A percentile compares a stretch with the other conserved stretches of the same genome.
phyloP scores from a whole-genome alignment of 2,113 vertebrate genomes.

The Phycodurus eques region DNA sequence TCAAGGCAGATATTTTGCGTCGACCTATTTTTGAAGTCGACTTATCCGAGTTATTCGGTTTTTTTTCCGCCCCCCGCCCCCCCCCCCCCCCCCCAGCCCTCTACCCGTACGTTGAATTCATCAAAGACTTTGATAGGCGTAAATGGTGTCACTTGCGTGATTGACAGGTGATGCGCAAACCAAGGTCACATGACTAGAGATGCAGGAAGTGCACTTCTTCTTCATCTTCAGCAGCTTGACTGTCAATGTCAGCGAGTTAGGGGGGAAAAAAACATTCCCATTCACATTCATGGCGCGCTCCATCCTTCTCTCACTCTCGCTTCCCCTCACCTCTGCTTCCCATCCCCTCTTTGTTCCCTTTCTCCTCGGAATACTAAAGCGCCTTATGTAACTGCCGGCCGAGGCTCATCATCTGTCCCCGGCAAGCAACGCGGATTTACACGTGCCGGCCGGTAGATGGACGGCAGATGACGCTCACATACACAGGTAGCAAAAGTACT shows the following conservation, averaged over 20 bases:
- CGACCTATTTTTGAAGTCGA: too few relatives aligned
- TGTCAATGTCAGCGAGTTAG: background rate
- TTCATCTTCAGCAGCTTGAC: background rate
- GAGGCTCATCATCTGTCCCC: slow-evolving; percentile 8
- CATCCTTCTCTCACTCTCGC: slow-evolving; percentile 3
- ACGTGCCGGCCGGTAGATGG: background rate
- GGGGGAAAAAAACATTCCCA: background rate
- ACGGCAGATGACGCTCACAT: slow-evolving; percentile 28
- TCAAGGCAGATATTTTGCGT: too few relatives aligned
- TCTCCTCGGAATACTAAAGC: slow-evolving; percentile 46
- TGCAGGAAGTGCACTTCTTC: background rate
- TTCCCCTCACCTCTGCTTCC: slow-evolving; percentile 14
- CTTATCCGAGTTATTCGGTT: too few relatives aligned
- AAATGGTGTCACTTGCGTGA: background rate
- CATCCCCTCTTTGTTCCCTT: background rate
- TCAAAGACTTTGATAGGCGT: background rate
- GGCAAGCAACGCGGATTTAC: background rate
- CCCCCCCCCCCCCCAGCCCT: too few relatives aligned
- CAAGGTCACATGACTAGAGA: background rate
- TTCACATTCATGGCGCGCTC: background rate
- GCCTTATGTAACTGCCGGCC: slow-evolving; percentile 36
- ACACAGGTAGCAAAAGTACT: background rate
- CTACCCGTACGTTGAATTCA: background rate
- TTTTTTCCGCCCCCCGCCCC: too few relatives aligned
- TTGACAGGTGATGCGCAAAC: background rate